These are phyloP conservation scores for Sycophila sp. DNA, from an alignment of 1,140 invertebrate species.

Conservation along the genomic window DNA sequence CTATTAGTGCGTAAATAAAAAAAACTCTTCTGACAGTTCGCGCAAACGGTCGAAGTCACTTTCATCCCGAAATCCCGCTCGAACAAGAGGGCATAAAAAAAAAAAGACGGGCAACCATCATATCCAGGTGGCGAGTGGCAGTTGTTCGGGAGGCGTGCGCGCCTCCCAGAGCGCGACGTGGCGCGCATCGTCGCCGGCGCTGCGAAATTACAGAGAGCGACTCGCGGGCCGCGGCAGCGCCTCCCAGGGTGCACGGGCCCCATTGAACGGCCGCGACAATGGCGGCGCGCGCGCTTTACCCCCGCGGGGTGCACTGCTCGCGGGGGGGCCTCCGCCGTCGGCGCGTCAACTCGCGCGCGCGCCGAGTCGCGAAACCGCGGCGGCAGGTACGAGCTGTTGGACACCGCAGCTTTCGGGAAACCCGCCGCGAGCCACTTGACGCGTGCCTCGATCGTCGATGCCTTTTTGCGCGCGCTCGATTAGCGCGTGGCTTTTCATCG, in stretches of 20 bases:
- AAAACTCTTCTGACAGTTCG: neutral
- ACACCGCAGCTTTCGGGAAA: neutral
- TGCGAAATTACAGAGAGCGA: constrained; percentile 63
- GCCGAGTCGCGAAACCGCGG: neutral
- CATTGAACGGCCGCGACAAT: constrained; percentile 50
- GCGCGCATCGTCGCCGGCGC: constrained; percentile 52
- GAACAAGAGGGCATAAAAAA: neutral
- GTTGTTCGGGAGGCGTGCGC: neutral
- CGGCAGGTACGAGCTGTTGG: neutral
- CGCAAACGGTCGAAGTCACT: neutral
- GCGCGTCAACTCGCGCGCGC: neutral
- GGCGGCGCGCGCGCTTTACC: constrained; percentile 26
- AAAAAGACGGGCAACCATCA: neutral
- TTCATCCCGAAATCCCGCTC: no score
- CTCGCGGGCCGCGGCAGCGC: constrained; percentile 46
- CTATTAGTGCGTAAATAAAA: neutral
- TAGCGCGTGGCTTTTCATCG: neutral
- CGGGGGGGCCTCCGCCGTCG: neutral
- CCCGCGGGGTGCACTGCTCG: neutral
- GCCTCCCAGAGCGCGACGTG: constrained; percentile 7
- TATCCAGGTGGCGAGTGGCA: neutral
- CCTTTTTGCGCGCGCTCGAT: neutral
- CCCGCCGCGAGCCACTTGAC: neutral
- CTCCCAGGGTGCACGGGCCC: constrained; percentile 62
- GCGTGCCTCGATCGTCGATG: neutral